phyloP scores from a whole-genome alignment of 2,888 invertebrate genomes.

The Andrena camellia region DNA sequence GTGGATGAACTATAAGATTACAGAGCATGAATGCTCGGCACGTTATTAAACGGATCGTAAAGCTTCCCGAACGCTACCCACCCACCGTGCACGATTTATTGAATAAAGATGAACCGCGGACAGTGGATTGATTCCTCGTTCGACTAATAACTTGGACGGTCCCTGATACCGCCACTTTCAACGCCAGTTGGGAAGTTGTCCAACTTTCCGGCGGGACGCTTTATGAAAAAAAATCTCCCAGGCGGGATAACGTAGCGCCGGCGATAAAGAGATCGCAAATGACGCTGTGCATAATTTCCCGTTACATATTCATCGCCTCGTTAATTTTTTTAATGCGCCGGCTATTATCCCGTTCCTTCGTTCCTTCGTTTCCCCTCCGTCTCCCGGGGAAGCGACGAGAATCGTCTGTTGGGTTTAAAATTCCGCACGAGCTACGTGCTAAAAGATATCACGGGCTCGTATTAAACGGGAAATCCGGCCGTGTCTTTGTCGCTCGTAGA shows the following conservation, averaged over 20 bases:
- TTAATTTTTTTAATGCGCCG: constrained; percentile 53
- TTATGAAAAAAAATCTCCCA: constrained; percentile 48
- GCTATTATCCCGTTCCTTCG: constrained; percentile 28
- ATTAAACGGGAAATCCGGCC: constrained; percentile 12
- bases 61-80: constrained; percentile 1
- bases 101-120: constrained; percentile 35
- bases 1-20: constrained; percentile 1
- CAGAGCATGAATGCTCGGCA: constrained; percentile 7
- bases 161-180: not conserved
- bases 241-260: constrained; percentile 32
- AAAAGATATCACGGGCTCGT: constrained; percentile 11
- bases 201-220: constrained; percentile 22
- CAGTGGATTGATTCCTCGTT: constrained; percentile 36
- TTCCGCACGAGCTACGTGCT: constrained; percentile 9
- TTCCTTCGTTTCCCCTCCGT: constrained; percentile 1
- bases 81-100: constrained; percentile 26
- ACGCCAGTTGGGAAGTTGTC: constrained; percentile 13
- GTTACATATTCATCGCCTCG: constrained; percentile 63
- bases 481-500: not conserved
- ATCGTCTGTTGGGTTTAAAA: constrained; percentile 24
- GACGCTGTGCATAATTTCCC: constrained; percentile 60
- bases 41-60: constrained; percentile 45
- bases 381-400: not conserved
- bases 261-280: constrained; percentile 52
- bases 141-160: constrained; percentile 40